Evolutionary conservation across 2,888 invertebrate species (phyloP), one percentile per base, ranked within the genome.

Genomic region (Parascotia fuliginaria): DNA sequence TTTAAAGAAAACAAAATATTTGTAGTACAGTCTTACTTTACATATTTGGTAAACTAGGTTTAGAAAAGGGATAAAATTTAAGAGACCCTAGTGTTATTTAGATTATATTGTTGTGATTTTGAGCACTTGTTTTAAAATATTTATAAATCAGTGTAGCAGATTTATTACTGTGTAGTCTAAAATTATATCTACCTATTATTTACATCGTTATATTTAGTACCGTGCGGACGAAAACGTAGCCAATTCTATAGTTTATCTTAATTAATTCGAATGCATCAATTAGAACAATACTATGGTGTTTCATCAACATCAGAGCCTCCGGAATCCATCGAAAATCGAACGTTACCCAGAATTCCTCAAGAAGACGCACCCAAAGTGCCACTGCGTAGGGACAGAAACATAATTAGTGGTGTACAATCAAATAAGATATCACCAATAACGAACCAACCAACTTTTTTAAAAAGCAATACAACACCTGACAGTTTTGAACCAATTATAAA

Each of bases 241-340:
- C n/a, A n/a, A n/a, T n/a, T n/a, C n/a, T n/a, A n/a, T n/a, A n/a
- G n/a, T n/a, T n/a, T n/a, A n/a, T n/a, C n/a, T n/a, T n/a, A 3
- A 3, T 1, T 24, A 24, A 6, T 15, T 5, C 33, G 9, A 42
- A 58, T 68, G 47, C 24, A 40, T 4, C 38, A 13, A 3, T 16
- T 42, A 9, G 47, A 49, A 0, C 55, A 48, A 34, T 42, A 31
- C 14, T 9, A 4, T 6, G 0, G 14, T 2, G 27, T 22, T 3
- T 24, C 44, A 11, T 36, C 44, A 3, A 36, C 44, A 16, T 70
- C 75, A 13, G 65, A 55, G 24, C 45, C 47, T 53, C 73, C 77
- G 9, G 77, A 83, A 42, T 81, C 83, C 9, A 79, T 82, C 40
- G 82, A 82, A 47, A 74, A 77, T 51, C 61, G 70, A 38, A 73